Conservation (phyloP, 2,113 vertebrate genomes). For the Elanus axillaris region DNA sequence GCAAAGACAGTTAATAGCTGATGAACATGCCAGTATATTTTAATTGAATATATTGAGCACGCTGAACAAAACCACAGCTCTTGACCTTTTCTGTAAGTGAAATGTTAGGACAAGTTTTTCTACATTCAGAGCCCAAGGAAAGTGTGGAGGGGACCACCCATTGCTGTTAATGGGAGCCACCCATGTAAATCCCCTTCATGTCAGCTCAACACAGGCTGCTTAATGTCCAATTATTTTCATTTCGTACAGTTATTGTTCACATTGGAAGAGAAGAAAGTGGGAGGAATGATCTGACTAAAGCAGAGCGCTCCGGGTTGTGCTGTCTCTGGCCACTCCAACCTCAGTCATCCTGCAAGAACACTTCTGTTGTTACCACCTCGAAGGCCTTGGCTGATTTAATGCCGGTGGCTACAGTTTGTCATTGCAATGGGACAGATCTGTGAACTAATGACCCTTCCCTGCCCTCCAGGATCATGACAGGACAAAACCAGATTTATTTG, state of each 20-base stretch:
- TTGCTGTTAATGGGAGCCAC: not conserved
- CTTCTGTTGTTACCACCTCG: not conserved
- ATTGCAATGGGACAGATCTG: not conserved
- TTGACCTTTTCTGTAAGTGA: constrained; percentile 53
- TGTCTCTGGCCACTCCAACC: not conserved
- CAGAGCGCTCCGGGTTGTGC: not conserved
- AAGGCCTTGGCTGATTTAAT: not conserved
- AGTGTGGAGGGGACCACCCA: not conserved
- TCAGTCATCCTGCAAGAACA: not conserved
- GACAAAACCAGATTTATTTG: not conserved
- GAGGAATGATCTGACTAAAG: not conserved
- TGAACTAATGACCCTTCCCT: not conserved
- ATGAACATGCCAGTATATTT: constrained; percentile 38
- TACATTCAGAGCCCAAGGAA: not conserved
- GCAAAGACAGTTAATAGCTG: constrained; percentile 50
- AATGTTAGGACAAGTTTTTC: constrained; percentile 29
- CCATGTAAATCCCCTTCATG: not conserved
- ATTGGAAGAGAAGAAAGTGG: not conserved
- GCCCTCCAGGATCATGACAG: not conserved
- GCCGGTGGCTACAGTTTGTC: not conserved
- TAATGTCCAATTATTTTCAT: not conserved
- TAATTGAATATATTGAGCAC: constrained; percentile 45
- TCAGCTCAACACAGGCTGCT: not conserved
- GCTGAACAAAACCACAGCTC: constrained; percentile 38
- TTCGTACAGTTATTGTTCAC: not conserved